Conservation (phyloP, 2,113 vertebrate species). For the Megaleporinus macrocephalus region DNA sequence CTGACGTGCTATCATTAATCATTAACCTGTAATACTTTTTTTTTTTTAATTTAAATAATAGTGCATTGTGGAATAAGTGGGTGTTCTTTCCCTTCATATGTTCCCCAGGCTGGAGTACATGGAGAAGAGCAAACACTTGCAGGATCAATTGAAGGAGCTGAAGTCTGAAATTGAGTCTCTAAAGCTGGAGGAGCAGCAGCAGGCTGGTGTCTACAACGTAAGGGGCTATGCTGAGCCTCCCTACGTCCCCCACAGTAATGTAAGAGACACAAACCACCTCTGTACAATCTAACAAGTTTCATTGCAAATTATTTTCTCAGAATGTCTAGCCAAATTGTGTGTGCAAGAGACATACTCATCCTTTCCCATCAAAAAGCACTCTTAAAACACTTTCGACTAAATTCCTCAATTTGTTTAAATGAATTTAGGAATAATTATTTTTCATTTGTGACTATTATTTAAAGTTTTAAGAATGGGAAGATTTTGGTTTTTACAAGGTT, state of each 20-base stretch:
- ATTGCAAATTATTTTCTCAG: not conserved
- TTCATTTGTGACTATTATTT: too few relatives aligned
- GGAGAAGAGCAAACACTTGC: slow-evolving; percentile 90
- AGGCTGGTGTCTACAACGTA: slow-evolving; percentile 75
- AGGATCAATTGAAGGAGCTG: slow-evolving; percentile 90
- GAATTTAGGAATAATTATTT: too few relatives aligned
- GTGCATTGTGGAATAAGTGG: not conserved
- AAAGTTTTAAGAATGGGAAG: too few relatives aligned
- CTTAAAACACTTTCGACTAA: too few relatives aligned
- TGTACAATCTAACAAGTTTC: not conserved
- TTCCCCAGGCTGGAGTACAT: slow-evolving; percentile 86
- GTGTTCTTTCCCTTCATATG: not conserved
- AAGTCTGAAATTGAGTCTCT: slow-evolving; percentile 89
- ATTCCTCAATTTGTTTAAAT: too few relatives aligned
- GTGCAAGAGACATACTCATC: not conserved
- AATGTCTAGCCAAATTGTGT: not conserved
- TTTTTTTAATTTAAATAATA: too few relatives aligned
- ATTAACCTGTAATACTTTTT: too few relatives aligned
- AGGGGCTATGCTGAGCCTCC: slow-evolving; percentile 74
- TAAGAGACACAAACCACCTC: slow-evolving; percentile 20
- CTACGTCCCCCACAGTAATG: slow-evolving; percentile 75
- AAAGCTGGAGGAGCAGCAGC: slow-evolving; percentile 89
- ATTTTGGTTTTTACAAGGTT: too few relatives aligned
- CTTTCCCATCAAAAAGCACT: too few relatives aligned
- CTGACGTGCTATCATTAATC: too few relatives aligned